A percentile compares a stretch with the other conserved stretches of the same genome.
Evolutionary conservation across 2,113 vertebrate genomes (phyloP).

Genomic region (Perccottus glenii): DNA sequence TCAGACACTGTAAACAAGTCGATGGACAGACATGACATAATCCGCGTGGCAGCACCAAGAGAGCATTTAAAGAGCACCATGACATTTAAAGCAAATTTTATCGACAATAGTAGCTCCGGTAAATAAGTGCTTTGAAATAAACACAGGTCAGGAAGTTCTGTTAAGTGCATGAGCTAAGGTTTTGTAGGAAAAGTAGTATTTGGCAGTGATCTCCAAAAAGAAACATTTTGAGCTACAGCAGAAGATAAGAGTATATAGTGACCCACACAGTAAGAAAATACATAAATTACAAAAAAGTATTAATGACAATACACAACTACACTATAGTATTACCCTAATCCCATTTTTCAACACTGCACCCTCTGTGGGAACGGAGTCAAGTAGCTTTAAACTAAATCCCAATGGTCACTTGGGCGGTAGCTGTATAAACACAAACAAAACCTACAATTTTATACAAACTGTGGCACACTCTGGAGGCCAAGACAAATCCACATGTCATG

Average conservation of each 20-base stretch:
- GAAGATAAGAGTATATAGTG: too few species aligned
- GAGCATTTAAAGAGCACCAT: constrained; percentile 21
- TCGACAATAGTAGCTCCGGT: constrained; percentile 16
- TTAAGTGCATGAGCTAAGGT: background rate
- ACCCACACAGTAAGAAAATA: background rate
- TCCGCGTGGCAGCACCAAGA: constrained; percentile 26
- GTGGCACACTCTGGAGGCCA: constrained; percentile 46
- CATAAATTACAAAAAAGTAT: too few species aligned
- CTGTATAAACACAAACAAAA: constrained; percentile 49
- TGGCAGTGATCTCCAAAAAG: background rate
- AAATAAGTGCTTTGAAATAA: constrained; percentile 15
- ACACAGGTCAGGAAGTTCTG: constrained; percentile 14
- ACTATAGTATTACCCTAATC: background rate
- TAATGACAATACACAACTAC: too few species aligned
- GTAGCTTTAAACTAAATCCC: constrained; percentile 39
- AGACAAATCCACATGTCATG: constrained; percentile 72
- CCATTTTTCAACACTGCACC: constrained; percentile 1
- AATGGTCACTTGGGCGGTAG: constrained; percentile 53
- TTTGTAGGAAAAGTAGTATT: background rate
- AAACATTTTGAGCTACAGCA: background rate
- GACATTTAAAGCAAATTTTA: constrained; percentile 21
- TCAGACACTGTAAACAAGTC: constrained; percentile 62
- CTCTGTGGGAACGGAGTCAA: constrained; percentile 35
- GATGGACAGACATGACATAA: constrained; percentile 56
- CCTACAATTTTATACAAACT: constrained; percentile 66